These are phyloP conservation scores for Brachionus paranguensis DNA, from an alignment of 1,140 invertebrate genomes.

Conservation along the genomic window DNA sequence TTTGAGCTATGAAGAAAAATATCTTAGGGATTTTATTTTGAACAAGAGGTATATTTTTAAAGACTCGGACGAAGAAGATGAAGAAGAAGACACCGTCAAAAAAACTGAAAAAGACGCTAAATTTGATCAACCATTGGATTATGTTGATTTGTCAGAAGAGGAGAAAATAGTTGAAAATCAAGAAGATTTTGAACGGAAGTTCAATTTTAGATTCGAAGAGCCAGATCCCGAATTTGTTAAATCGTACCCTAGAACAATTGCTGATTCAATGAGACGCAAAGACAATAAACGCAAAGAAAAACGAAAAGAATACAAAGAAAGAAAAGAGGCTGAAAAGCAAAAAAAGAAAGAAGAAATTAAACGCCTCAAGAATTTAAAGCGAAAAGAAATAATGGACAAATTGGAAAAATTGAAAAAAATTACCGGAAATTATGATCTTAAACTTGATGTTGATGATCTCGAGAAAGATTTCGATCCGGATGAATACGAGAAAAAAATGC, in stretches of 20 bases:
- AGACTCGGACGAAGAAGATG: conserved; percentile 58
- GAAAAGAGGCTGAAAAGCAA: conserved; percentile 72
- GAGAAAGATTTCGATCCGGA: conserved; percentile 88
- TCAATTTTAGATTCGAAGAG: conserved; percentile 92
- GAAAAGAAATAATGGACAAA: conserved; percentile 82
- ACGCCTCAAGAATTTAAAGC: conserved; percentile 74
- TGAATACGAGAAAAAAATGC: conserved; percentile 79
- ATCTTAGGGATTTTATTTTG: conserved; percentile 82
- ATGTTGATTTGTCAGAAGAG: conserved; percentile 71
- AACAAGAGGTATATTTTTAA: conserved; percentile 67
- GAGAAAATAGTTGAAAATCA: conserved; percentile 70
- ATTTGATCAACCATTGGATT: conserved; percentile 66
- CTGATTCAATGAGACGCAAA: conserved; percentile 71
- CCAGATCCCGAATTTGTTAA: conserved; percentile 88
- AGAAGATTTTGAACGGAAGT: conserved; percentile 86
- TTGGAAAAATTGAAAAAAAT: conserved; percentile 78
- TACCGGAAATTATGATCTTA: conserved; percentile 66
- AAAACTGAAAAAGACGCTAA: conserved; percentile 57
- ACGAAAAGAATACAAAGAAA: conserved; percentile 66
- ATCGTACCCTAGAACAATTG: conserved; percentile 79
- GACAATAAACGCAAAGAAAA: conserved; percentile 72
- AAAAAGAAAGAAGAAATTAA: conserved; percentile 78
- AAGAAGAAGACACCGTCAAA: conserved; percentile 49
- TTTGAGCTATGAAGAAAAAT: conserved; percentile 74
- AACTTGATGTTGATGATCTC: conserved; percentile 62